Percentiles rank a stretch among this genome's conserved stretches.
Conservation (phyloP, 2,113 vertebrate species). For the Crotalus tigris region DNA sequence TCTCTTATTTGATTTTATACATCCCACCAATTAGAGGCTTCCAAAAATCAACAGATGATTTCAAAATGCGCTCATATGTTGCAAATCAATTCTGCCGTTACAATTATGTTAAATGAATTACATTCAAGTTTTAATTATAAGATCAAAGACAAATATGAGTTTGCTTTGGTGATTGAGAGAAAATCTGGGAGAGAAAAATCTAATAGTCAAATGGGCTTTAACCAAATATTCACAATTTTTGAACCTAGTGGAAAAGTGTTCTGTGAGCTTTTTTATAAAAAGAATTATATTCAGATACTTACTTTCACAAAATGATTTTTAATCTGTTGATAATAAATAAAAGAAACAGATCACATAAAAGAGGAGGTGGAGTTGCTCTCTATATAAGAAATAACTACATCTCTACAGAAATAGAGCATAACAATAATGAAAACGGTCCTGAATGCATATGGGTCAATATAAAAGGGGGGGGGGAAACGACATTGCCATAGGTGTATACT, state of each 20-base stretch:
- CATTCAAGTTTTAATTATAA: neutral
- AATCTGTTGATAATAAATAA: neutral
- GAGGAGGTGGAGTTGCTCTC: no score
- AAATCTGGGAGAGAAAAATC: neutral
- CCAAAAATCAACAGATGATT: neutral
- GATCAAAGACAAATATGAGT: constrained; percentile 22
- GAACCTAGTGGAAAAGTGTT: neutral
- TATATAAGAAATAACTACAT: no score
- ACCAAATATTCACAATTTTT: neutral
- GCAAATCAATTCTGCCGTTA: neutral
- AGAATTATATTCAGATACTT: neutral
- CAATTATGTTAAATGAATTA: neutral
- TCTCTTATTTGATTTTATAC: neutral
- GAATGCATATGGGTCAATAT: no score
- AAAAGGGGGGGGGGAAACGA: no score
- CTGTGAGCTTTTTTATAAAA: neutral
- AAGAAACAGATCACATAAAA: no score
- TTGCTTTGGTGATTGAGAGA: neutral
- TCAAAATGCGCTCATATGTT: neutral
- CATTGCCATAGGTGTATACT: no score
- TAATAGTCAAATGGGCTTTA: neutral
- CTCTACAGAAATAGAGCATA: no score
- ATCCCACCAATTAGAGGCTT: neutral
- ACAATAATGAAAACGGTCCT: no score
- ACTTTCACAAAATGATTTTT: neutral